Conservation (phyloP, 1,140 invertebrate genomes). For the Ceratina australensis region DNA sequence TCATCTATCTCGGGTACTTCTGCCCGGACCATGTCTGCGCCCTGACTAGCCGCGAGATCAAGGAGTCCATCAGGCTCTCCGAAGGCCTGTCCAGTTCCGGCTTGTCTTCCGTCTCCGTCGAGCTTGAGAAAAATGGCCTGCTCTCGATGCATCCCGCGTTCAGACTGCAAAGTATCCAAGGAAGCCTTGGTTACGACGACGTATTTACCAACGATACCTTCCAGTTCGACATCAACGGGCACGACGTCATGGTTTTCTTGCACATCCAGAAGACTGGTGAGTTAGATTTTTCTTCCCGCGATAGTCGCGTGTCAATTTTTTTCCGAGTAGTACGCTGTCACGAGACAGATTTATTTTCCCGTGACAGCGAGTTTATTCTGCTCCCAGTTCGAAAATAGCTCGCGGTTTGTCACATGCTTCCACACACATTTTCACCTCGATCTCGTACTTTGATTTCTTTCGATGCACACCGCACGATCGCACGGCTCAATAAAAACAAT, state of each 20-base stretch:
- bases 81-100: constrained; percentile 75
- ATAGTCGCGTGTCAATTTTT: background rate
- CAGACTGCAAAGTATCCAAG: constrained; percentile 76
- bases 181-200: constrained; percentile 86
- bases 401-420: background rate
- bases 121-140: constrained; percentile 71
- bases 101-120: constrained; percentile 79
- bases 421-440: constrained; percentile 6
- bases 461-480: constrained; percentile 48
- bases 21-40: constrained; percentile 93
- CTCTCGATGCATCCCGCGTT: constrained; percentile 74
- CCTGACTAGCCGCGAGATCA: constrained; percentile 83
- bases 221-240: constrained; percentile 92
- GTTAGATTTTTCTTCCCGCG: constrained; percentile 1
- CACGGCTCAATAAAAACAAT: constrained; percentile 57
- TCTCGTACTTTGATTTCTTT: constrained; percentile 48
- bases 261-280: constrained; percentile 97
- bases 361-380: background rate
- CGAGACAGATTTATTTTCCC: background rate
- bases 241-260: constrained; percentile 98
- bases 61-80: constrained; percentile 73
- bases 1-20: constrained; percentile 92
- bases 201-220: constrained; percentile 90
- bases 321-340: background rate
- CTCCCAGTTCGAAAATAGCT: background rate